phyloP scores from a whole-genome alignment of 2,888 invertebrate genomes.

The Nephrotoma flavescens region DNA sequence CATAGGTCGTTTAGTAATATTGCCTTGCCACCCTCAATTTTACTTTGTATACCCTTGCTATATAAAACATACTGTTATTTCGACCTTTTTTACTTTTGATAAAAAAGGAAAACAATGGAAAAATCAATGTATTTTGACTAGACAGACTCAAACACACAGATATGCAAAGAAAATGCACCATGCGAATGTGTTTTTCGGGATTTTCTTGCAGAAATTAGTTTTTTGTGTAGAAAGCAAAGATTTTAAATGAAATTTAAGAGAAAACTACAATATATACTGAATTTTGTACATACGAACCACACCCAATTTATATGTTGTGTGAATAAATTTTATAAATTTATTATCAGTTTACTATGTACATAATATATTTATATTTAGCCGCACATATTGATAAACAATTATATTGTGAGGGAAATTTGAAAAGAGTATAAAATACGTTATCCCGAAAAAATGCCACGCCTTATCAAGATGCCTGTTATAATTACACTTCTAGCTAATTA shows the following conservation, averaged over 20 bases:
- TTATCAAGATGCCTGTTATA: not conserved
- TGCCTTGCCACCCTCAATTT: not conserved
- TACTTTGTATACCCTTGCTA: not conserved
- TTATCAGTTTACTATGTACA: not conserved
- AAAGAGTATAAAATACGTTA: not conserved
- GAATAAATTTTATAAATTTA: not conserved
- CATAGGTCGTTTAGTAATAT: not conserved
- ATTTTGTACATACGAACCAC: not conserved
- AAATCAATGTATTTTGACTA: not conserved
- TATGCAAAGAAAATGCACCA: not conserved
- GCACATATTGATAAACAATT: not conserved
- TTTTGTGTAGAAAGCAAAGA: not conserved
- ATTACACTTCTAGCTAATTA: not conserved
- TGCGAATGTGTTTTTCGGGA: not conserved
- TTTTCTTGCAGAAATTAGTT: not conserved
- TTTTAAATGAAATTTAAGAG: not conserved
- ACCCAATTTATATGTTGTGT: not conserved
- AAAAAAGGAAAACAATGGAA: not conserved
- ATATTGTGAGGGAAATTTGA: not conserved
- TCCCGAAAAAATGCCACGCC: not conserved
- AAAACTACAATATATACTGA: not conserved
- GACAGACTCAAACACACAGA: not conserved
- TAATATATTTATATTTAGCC: not conserved
- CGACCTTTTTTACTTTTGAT: not conserved
- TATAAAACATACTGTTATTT: not conserved